Conservation (phyloP, 1,140 invertebrate species). For the Littorina saxatilis region DNA sequence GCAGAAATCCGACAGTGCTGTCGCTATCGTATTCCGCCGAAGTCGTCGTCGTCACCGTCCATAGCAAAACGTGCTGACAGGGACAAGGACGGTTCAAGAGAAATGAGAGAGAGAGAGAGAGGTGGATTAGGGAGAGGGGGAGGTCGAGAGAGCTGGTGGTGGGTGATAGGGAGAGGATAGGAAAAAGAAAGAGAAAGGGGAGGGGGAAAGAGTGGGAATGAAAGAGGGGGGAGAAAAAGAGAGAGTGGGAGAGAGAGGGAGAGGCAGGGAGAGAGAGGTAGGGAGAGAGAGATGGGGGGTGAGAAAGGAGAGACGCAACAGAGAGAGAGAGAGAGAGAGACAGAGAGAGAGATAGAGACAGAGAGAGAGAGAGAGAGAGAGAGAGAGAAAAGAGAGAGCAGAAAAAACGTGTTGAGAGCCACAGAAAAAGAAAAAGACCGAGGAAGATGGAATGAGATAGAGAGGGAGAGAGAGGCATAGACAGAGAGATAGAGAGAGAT, state of each 20-base stretch:
- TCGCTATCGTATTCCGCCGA: too few species aligned
- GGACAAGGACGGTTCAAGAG: too few species aligned
- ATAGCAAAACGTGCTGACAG: too few species aligned
- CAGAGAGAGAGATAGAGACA: background rate
- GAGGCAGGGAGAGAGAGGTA: background rate
- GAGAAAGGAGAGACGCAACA: background rate
- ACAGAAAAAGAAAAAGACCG: background rate
- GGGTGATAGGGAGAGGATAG: too few species aligned
- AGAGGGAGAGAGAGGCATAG: background rate
- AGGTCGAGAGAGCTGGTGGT: too few species aligned
- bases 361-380: background rate
- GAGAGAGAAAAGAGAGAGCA: background rate
- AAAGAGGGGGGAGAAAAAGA: conserved; percentile 12
- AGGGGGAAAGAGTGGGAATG: background rate
- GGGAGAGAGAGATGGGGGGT: background rate
- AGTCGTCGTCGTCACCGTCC: too few species aligned
- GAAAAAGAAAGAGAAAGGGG: conserved; percentile 1
- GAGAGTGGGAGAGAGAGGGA: too few species aligned
- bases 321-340: conserved; percentile 4
- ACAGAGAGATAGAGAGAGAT: background rate
- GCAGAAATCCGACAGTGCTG: too few species aligned
- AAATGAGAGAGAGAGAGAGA: conserved; percentile 15
- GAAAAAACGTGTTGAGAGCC: background rate
- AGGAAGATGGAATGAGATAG: background rate
- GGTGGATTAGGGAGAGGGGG: background rate